These are phyloP conservation scores for Oreonectes daqikongensis DNA, from an alignment of 2,797 vertebrate species.

Conservation along the genomic window DNA sequence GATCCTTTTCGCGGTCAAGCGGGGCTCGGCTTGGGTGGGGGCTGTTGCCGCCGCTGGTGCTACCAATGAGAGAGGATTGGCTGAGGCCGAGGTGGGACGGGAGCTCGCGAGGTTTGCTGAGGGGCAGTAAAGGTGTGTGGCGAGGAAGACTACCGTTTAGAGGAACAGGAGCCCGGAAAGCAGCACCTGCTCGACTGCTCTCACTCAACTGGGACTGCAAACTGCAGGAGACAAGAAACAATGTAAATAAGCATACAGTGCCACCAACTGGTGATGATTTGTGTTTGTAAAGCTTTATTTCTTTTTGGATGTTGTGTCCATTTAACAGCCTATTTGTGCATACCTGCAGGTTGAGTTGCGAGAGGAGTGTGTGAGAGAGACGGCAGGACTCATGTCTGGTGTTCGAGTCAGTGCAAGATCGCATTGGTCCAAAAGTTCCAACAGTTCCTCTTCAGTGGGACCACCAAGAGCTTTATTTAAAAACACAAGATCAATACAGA, in stretches of 20 bases:
- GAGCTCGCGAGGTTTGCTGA: constrained; percentile 59
- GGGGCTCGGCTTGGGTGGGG: constrained; percentile 32
- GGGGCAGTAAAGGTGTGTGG: constrained; percentile 62
- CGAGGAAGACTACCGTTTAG: constrained; percentile 66
- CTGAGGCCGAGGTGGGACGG: constrained; percentile 59
- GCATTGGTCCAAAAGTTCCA: constrained; percentile 87
- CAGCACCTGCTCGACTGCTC: constrained; percentile 48
- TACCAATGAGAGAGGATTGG: constrained; percentile 60
- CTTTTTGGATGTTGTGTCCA: too few relatives aligned
- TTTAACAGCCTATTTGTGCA: not conserved
- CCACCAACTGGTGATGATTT: constrained; percentile 34
- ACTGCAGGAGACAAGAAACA: constrained; percentile 58
- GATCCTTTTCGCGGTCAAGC: constrained; percentile 56
- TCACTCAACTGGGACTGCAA: constrained; percentile 78
- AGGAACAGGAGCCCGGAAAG: constrained; percentile 45
- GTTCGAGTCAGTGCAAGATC: constrained; percentile 83
- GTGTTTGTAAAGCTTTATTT: too few relatives aligned
- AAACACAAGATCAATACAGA: constrained; percentile 7
- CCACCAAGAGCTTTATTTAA: constrained; percentile 77
- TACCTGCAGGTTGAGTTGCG: constrained; percentile 61
- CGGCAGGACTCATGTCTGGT: constrained; percentile 75
- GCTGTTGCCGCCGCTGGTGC: constrained; percentile 30
- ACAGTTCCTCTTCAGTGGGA: constrained; percentile 85
- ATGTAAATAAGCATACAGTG: not conserved
- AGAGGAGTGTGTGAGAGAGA: constrained; percentile 66